These are phyloP conservation scores for Pocillopora meandrina DNA, from an alignment of 92 coral and sea anemone genomes.

Conservation along the genomic window DNA sequence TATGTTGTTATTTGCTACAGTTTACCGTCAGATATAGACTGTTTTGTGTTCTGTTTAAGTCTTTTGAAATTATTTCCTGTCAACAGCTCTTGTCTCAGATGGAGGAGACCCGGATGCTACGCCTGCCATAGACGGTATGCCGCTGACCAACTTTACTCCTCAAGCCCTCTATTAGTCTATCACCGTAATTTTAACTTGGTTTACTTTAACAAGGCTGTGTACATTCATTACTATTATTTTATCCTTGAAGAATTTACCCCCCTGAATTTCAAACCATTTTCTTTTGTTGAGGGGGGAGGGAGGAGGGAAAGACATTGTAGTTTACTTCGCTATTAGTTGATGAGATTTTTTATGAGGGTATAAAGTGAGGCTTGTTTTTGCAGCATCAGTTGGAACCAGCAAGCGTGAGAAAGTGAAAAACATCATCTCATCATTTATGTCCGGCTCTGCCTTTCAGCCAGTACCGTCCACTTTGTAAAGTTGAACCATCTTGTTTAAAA, in stretches of 20 bases:
- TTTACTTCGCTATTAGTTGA: too few relatives aligned
- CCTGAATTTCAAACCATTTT: too few relatives aligned
- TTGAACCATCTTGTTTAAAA: too few relatives aligned
- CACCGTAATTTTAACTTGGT: too few relatives aligned
- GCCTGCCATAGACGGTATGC: constrained; percentile 1
- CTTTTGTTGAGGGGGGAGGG: too few relatives aligned
- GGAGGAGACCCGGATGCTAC: constrained; percentile 26
- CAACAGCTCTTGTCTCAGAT: constrained; percentile 5
- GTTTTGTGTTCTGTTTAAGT: neutral
- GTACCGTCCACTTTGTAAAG: constrained; percentile 89
- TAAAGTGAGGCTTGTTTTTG: neutral
- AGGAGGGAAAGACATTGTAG: too few relatives aligned
- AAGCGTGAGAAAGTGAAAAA: constrained; percentile 86
- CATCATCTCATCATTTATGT: constrained; percentile 78
- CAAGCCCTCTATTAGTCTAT: too few relatives aligned
- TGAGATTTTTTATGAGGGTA: too few relatives aligned
- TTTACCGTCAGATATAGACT: neutral
- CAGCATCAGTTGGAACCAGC: constrained; percentile 29
- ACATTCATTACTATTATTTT: too few relatives aligned
- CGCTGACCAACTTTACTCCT: neutral
- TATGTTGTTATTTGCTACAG: neutral
- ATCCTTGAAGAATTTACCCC: too few relatives aligned
- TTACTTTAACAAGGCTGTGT: too few relatives aligned
- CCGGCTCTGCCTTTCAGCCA: constrained; percentile 83
- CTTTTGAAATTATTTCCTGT: too few relatives aligned